Conservation (phyloP, 2,113 vertebrate genomes). For the Scolopax mira region DNA sequence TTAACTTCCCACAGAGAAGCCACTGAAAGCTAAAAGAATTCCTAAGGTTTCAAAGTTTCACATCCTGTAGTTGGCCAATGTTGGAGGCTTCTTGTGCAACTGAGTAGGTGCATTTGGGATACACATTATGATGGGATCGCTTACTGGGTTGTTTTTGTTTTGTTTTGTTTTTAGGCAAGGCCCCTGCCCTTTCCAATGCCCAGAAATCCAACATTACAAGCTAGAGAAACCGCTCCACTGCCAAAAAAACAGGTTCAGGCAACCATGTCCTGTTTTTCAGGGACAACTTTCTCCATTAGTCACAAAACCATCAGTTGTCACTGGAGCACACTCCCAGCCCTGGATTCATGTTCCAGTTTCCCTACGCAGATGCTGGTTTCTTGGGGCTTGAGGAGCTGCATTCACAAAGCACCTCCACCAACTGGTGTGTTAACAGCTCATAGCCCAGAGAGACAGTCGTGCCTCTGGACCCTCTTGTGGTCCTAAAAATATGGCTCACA, state of each 20-base stretch:
- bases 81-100: neutral
- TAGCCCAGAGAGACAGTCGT: neutral
- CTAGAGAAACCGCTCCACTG: neutral
- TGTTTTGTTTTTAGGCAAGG: neutral
- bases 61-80: neutral
- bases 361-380: neutral
- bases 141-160: neutral
- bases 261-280: slow-evolving; percentile 24
- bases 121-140: neutral
- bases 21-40: neutral
- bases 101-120: neutral
- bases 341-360: neutral
- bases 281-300: slow-evolving; percentile 24
- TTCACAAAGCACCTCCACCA: neutral
- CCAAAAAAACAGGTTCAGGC: slow-evolving; percentile 42
- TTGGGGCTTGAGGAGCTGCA: neutral
- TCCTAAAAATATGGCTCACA: neutral
- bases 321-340: slow-evolving; percentile 4
- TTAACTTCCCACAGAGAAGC: neutral
- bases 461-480: neutral
- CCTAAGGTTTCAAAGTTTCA: neutral
- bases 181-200: neutral
- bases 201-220: neutral
- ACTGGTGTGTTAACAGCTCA: accelerated
- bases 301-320: slow-evolving; percentile 11